Conservation (phyloP, 2,888 invertebrate genomes). For the Heteromyza rotundicornis region DNA sequence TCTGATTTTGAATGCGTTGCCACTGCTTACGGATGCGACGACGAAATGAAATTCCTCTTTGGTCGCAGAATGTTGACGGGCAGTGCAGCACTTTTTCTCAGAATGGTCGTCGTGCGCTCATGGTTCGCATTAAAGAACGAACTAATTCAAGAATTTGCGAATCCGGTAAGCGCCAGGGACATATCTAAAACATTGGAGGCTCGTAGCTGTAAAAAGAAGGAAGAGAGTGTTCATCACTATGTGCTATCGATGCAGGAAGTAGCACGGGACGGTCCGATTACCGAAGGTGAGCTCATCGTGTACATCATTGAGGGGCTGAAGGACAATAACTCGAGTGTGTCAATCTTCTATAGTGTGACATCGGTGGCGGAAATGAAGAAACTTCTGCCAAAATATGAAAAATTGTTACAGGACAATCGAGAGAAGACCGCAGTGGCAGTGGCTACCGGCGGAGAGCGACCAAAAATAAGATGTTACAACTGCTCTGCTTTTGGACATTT, state of each 20-base stretch:
- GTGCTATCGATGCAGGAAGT: slow-evolving; percentile 23
- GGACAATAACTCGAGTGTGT: slow-evolving; percentile 5
- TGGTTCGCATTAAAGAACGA: too few species aligned
- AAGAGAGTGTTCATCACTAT: neutral
- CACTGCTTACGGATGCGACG: too few species aligned
- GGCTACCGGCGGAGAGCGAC: too few species aligned
- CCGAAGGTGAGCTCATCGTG: slow-evolving; percentile 13
- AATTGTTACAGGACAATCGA: neutral
- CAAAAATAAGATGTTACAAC: slow-evolving; percentile 12
- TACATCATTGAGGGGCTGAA: slow-evolving; percentile 15
- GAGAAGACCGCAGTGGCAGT: neutral
- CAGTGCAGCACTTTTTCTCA: too few species aligned
- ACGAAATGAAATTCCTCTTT: too few species aligned
- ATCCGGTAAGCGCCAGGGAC: too few species aligned
- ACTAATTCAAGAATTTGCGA: too few species aligned
- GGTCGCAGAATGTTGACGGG: too few species aligned
- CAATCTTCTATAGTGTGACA: neutral
- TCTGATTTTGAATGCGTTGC: too few species aligned
- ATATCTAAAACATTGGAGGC: neutral
- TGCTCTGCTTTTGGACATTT: slow-evolving; percentile 20
- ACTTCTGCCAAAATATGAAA: slow-evolving; percentile 10
- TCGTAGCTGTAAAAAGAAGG: neutral
- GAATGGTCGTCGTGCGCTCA: too few species aligned
- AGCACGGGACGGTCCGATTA: slow-evolving; percentile 10
- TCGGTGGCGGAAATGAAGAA: slow-evolving; percentile 5